Conservation (phyloP, 1,140 invertebrate species). For the Harpegnathos saltator region DNA sequence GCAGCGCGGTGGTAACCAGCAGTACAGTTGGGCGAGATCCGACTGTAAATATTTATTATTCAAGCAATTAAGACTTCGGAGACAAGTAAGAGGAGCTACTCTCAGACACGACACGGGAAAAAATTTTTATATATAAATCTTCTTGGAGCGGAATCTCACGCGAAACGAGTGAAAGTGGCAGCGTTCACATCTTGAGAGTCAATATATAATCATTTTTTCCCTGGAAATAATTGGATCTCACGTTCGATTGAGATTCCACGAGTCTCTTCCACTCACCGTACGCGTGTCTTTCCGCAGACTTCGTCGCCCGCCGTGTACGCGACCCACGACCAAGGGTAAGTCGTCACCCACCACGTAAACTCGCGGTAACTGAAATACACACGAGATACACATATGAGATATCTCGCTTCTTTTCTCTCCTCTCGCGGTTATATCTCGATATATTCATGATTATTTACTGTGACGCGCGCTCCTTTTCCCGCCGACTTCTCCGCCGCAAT, state of each 20-base stretch:
- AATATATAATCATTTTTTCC: no score
- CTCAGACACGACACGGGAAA: no score
- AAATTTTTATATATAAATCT: no score
- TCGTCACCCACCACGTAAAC: not conserved
- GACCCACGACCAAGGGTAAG: constrained; percentile 33
- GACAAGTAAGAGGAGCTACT: constrained; percentile 63
- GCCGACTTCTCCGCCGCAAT: no score
- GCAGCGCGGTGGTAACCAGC: constrained; percentile 27
- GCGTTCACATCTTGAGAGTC: no score
- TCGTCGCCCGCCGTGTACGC: constrained; percentile 3
- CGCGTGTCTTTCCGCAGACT: constrained; percentile 35
- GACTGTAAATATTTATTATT: constrained; percentile 72
- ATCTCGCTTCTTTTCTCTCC: not conserved
- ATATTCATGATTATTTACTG: constrained; percentile 25
- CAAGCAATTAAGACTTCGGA: constrained; percentile 70
- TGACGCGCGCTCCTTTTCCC: constrained; percentile 15
- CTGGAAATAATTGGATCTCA: no score
- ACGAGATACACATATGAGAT: not conserved
- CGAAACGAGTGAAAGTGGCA: no score
- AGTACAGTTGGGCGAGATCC: constrained; percentile 64
- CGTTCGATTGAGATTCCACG: no score
- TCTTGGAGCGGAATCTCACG: no score
- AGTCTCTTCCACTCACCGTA: constrained; percentile 23
- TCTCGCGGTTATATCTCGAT: not conserved
- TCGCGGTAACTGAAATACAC: constrained; percentile 8